Percentiles rank a stretch among this genome's conserved stretches.
Conservation (phyloP, 2,797 vertebrate genomes). For the Liasis olivaceus region DNA sequence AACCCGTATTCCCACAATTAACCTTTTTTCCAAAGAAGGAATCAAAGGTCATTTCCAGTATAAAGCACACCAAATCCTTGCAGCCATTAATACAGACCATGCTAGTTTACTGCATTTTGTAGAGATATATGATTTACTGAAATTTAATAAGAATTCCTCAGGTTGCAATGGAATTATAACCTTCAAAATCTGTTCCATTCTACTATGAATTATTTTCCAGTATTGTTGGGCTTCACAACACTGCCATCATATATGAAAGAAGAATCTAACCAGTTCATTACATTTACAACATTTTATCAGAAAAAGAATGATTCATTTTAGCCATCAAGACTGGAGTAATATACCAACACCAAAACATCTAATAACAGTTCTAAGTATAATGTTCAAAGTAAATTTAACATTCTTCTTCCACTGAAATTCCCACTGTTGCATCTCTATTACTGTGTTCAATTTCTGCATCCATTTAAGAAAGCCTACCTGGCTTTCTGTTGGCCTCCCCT, state of each 20-base stretch:
- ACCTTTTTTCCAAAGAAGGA: background rate
- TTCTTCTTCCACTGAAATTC: background rate
- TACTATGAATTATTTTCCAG: background rate
- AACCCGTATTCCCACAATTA: background rate
- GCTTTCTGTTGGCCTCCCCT: background rate
- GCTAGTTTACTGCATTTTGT: background rate
- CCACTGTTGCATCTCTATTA: background rate
- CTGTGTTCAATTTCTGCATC: background rate
- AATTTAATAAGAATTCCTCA: background rate
- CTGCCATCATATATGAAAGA: background rate
- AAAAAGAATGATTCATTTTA: background rate
- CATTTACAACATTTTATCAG: background rate
- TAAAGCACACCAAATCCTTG: background rate
- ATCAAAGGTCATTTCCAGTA: background rate
- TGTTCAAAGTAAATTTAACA: background rate
- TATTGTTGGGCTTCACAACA: background rate
- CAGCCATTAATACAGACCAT: background rate
- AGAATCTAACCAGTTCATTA: background rate
- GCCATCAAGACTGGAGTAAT: background rate
- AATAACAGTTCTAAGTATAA: background rate
- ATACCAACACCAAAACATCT: background rate
- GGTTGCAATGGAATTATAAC: background rate
- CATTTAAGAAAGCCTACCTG: background rate
- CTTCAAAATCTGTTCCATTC: background rate
- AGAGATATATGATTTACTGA: background rate